Evolutionary conservation across 2,797 vertebrate genomes (phyloP), one percentile per base, ranked within the genome.

Genomic region (Xyrichtys novacula): DNA sequence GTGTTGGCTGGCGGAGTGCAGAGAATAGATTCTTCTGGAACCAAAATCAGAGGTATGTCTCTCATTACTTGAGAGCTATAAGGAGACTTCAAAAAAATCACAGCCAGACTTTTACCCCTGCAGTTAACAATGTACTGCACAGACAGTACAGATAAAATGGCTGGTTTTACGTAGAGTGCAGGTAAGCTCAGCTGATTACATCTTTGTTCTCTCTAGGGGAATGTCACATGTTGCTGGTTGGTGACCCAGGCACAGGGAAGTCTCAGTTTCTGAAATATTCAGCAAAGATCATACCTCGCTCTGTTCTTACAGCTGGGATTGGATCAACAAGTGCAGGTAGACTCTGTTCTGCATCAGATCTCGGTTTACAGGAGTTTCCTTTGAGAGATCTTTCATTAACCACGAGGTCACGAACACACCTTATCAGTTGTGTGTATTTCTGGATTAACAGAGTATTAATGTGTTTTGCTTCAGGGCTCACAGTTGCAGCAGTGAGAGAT

Each of bases 261-360:
- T 99, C 98, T 62, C 98, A 99, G 78, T 98, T 99, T 86, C 92
- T 99, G 49, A 98, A 99, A 89, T 98, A 98, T 12, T 96, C 97
- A 11, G 96, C 95, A 3, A 99, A 98, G 90, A 95, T 99, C 71
- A 95, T 94, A 7, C 95, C 96, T 4, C 95, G 96, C 54, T 98
- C 98, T 1, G 96, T 99, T 36, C 94, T 99, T 15, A 99, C 97
- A 1, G 96, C 97, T 59, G 98, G 97, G 61, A 97, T 98, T 36
- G 97, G 97, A 84, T 98, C 98, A 36, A 98, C 97, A 15, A 98
- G 95, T 76, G 97, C 97, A 95, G 98, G 98, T 96, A 54, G 23
- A 48, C 0, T 3, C 14, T 40, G 8, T 25, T 34, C n/a, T 22
- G 10, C 16, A 42, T 71, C 26, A 22, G 5, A 14, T 46, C 4